Evolutionary conservation across 2,888 invertebrate species (phyloP), one percentile per base, ranked within the genome.

Genomic region (Serripes groenlandicus): DNA sequence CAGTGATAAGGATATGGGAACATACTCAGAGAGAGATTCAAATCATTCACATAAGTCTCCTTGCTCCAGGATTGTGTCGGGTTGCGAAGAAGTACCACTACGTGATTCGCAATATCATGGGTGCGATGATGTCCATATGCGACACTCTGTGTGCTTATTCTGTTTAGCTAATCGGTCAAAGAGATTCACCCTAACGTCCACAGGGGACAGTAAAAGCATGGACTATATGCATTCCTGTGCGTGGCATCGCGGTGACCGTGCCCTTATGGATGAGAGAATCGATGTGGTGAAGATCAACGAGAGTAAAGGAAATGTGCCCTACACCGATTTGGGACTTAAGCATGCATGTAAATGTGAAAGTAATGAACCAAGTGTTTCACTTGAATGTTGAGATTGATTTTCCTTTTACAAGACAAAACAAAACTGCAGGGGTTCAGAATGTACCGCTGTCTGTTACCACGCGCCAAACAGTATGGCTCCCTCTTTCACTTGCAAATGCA

Each of bases 61-160:
- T 3, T 21, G 23, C 11, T 26, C 66, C 15, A 66, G 21, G 3
- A 18, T 15, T 1, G 23, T n/a, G 5, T 32, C 15, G 18, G 26
- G 28, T 15, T 11, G 42, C 28, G 66, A 66, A 28, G 66, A 66
- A n/a, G 66, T 66, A 21, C 62, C 62, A 62, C n/a, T 62, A 32
- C 62, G 34, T 1, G 56, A 62, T 18, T 15, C 7, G 28, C 11
- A 37, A 11, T 37, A 28, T 26, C 23, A 66, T 9, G 56, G 23
- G 1, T n/a, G n/a, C 11, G 23, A 56, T 11, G 7, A 21, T 2
- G 18, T 71, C n/a, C 71, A 71, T 42, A 58, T 71, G 34, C 74
- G 70, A 37, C 81, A 81, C 64, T 81, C 81, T 49, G 64, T 74
- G 35, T 81, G 81, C 64, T 64, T 81, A 35, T 81, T 81, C 34